A percentile compares a stretch with the other conserved stretches of the same genome.
phyloP scores from a whole-genome alignment of 2,113 vertebrate species.

The Otus sunia region DNA sequence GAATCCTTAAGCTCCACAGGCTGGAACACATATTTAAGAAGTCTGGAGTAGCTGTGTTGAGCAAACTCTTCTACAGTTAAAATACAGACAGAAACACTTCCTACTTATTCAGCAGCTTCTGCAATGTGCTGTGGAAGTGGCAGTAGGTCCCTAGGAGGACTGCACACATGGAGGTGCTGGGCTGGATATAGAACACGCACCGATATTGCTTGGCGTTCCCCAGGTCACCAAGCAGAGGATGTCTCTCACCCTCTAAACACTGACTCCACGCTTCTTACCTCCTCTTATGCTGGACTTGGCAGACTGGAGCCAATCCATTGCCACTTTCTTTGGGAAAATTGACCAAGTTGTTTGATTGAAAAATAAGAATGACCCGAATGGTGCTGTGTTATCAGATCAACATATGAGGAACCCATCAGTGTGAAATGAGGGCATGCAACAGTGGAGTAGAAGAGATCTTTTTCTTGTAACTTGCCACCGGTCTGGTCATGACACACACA shows the following conservation, averaged over 20 bases:
- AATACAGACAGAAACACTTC: background rate
- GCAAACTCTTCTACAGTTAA: background rate
- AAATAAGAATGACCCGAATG: background rate
- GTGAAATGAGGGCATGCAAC: background rate
- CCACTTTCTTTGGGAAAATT: background rate
- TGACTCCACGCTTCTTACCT: background rate
- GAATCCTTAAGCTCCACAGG: background rate
- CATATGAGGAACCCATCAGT: background rate
- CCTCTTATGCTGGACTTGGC: background rate
- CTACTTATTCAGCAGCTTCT: background rate
- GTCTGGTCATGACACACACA: accelerated
- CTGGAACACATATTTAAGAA: background rate
- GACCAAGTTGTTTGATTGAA: background rate
- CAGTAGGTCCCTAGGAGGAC: background rate
- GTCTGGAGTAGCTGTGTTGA: background rate
- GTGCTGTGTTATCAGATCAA: background rate
- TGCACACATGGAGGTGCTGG: background rate
- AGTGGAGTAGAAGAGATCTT: background rate
- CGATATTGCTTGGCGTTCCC: background rate
- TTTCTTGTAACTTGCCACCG: background rate
- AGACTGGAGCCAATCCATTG: background rate
- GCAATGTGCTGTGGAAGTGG: background rate
- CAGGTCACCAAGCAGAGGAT: background rate
- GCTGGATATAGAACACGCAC: background rate
- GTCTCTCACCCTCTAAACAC: background rate